Percentiles rank a stretch among this genome's conserved stretches.
Evolutionary conservation across 2,797 vertebrate genomes (phyloP).

Genomic region (Pseudopleuronectes americanus): DNA sequence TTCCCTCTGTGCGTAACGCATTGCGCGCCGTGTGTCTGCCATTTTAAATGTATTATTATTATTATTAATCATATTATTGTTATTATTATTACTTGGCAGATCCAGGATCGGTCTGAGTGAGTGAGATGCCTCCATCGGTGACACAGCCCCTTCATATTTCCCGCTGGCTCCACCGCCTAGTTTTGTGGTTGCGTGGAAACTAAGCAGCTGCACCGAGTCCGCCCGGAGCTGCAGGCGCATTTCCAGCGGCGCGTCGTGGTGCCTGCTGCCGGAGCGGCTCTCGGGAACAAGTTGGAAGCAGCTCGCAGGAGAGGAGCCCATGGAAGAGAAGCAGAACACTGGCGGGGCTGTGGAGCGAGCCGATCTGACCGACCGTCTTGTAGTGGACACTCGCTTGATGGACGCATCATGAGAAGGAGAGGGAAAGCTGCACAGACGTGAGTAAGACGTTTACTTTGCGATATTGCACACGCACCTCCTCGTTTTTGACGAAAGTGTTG

Average conservation of each 20-base stretch:
- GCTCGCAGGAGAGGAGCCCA: constrained; percentile 31
- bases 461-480: background rate
- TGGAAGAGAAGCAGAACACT: constrained; percentile 31
- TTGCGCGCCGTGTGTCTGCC: constrained; percentile 22
- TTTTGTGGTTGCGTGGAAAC: constrained; percentile 84
- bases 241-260: constrained; percentile 50
- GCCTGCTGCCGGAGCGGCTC: constrained; percentile 28
- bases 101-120: constrained; percentile 8
- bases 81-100: background rate
- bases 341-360: background rate
- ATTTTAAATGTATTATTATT: constrained; percentile 20
- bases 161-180: constrained; percentile 53
- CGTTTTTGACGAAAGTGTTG: background rate
- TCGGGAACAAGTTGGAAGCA: constrained; percentile 54
- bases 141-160: constrained; percentile 20
- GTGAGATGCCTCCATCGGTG: constrained; percentile 27
- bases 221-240: constrained; percentile 49
- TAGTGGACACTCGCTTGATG: constrained; percentile 13
- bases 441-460: constrained; percentile 44
- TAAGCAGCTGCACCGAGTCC: constrained; percentile 53
- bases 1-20: constrained; percentile 45
- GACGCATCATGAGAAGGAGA: constrained; percentile 59
- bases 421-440: constrained; percentile 62
- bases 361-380: background rate
- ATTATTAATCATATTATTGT: background rate